Evolutionary conservation across 2,113 vertebrate genomes (phyloP).

Genomic region (Osmerus eperlanus): DNA sequence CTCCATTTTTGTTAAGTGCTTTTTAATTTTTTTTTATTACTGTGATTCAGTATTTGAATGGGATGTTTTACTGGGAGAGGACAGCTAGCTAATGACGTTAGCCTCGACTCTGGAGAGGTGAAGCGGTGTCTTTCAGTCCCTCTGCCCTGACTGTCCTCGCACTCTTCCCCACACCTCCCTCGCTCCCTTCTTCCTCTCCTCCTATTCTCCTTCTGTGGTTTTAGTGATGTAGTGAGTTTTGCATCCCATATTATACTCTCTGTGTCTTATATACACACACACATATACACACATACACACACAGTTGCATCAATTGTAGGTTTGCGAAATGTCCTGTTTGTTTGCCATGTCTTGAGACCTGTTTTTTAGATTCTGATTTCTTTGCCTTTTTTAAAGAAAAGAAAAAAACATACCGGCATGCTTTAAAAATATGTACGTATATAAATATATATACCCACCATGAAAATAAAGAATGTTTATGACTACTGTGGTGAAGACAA

Average conservation of each 20-base stretch:
- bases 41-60: not conserved
- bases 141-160: not conserved
- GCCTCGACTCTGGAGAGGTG: constrained; percentile 57
- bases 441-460: constrained; percentile 56
- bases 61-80: constrained; percentile 19
- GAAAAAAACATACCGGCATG: constrained; percentile 54
- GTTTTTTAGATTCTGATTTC: constrained; percentile 52
- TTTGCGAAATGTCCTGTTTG: constrained; percentile 60
- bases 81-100: constrained; percentile 37
- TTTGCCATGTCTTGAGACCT: constrained; percentile 62
- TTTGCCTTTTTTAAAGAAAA: constrained; percentile 35
- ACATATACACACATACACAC: constrained; percentile 15
- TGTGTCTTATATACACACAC: constrained; percentile 59
- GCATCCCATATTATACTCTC: constrained; percentile 67
- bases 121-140: constrained; percentile 56
- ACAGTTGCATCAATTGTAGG: constrained; percentile 66
- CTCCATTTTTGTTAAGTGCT: constrained; percentile 59
- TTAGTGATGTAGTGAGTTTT: constrained; percentile 61
- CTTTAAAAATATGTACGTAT: constrained; percentile 66
- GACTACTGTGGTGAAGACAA: constrained; percentile 63
- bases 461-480: constrained; percentile 72
- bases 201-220: constrained; percentile 35
- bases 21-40: constrained; percentile 34
- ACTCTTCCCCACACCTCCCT: constrained; percentile 27
- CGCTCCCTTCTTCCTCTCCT: constrained; percentile 24